Conservation (phyloP, 2,888 invertebrate genomes). For the Cantharis nigra region DNA sequence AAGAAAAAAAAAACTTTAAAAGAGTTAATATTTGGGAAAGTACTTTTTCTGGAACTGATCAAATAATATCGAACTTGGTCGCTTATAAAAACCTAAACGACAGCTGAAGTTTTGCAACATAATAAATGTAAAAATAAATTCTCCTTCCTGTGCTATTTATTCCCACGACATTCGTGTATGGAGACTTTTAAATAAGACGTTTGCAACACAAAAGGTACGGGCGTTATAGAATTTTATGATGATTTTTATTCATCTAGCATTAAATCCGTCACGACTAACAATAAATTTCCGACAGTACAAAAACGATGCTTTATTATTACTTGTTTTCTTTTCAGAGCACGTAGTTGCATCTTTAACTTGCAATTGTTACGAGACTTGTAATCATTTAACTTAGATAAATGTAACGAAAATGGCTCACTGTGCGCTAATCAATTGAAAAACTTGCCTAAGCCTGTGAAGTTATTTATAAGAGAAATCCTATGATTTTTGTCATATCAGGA, state of each 20-base stretch:
- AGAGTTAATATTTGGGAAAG: neutral
- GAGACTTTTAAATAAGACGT: slow-evolving; percentile 21
- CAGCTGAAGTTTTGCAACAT: slow-evolving; percentile 11
- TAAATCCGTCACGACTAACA: slow-evolving; percentile 25
- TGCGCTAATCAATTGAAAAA: neutral
- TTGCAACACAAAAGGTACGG: slow-evolving; percentile 24
- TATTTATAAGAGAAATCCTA: neutral
- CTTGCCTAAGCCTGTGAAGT: neutral
- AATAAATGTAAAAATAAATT: slow-evolving; percentile 19
- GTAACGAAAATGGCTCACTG: neutral
- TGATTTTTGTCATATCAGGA: neutral
- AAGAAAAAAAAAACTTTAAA: neutral
- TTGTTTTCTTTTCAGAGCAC: slow-evolving; percentile 15
- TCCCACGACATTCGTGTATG: slow-evolving; percentile 29
- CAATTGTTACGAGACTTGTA: neutral
- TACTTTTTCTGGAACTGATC: neutral
- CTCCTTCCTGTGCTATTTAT: slow-evolving; percentile 23
- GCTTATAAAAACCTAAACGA: slow-evolving; percentile 1
- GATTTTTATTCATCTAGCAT: slow-evolving; percentile 26
- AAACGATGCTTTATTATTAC: slow-evolving; percentile 18
- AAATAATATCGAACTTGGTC: neutral
- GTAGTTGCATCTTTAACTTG: slow-evolving; percentile 12
- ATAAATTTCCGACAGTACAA: slow-evolving; percentile 24
- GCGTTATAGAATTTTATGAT: slow-evolving; percentile 25
- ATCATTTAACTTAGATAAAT: neutral